Conservation (phyloP, 1,140 invertebrate species). For the Heliconius hermathena region DNA sequence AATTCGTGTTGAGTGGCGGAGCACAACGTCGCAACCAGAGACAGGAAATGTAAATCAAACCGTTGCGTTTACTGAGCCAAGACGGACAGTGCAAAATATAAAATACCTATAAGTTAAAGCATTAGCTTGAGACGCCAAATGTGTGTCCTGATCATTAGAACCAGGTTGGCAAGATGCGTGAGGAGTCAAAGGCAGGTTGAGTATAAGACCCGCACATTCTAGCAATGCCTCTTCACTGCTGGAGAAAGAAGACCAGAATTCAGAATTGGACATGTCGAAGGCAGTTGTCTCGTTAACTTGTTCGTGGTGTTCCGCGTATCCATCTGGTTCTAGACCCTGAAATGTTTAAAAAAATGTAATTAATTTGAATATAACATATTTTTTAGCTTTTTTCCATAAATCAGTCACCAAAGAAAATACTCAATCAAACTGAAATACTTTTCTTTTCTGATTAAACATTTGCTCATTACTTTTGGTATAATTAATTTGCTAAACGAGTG, state of each 20-base stretch:
- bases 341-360: constrained; percentile 17
- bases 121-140: constrained; percentile 82
- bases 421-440: too few species aligned
- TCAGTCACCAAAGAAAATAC: too few species aligned
- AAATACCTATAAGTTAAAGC: constrained; percentile 84
- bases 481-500: too few species aligned
- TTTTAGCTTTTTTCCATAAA: too few species aligned
- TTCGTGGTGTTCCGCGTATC: constrained; percentile 84
- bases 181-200: constrained; percentile 87
- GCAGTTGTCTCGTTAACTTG: constrained; percentile 84
- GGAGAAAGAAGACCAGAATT: constrained; percentile 91
- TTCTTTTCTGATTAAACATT: too few species aligned
- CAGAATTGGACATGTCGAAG: constrained; percentile 87
- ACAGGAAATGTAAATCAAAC: too few species aligned
- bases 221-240: constrained; percentile 87
- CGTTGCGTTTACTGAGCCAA: too few species aligned
- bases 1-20: too few species aligned
- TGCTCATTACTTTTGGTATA: too few species aligned
- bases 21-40: too few species aligned
- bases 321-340: constrained; percentile 83
- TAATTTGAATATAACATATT: too few species aligned
- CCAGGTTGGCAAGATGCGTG: constrained; percentile 80
- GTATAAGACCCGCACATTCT: constrained; percentile 87
- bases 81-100: too few species aligned
- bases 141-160: constrained; percentile 69